Evolutionary conservation across 2,888 invertebrate genomes (phyloP).

Genomic region (Nomada flava): DNA sequence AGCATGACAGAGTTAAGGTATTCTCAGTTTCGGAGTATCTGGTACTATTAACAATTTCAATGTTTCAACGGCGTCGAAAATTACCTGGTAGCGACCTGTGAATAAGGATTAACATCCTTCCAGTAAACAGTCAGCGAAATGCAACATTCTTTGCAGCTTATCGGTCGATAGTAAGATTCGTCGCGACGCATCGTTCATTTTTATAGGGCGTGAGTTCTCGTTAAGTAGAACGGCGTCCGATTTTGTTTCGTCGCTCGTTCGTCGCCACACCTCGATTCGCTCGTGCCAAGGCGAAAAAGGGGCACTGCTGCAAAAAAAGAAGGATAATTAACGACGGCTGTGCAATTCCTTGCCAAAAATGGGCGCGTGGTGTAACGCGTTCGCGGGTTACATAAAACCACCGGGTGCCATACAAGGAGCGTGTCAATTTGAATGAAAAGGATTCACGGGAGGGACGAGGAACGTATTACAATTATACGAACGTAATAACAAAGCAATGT

Average conservation of each 20-base stretch:
- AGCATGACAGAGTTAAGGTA: too few species aligned
- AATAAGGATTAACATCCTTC: too few species aligned
- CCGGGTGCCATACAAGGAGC: slow-evolving; percentile 71
- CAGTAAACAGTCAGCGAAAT: too few species aligned
- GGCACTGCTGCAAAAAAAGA: slow-evolving; percentile 34
- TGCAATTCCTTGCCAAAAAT: slow-evolving; percentile 63
- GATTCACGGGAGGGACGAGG: slow-evolving; percentile 8
- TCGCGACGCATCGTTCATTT: slow-evolving; percentile 11
- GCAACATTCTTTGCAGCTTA: not conserved
- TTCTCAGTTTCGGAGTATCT: too few species aligned
- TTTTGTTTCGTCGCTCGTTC: slow-evolving; percentile 16
- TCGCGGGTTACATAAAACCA: slow-evolving; percentile 64
- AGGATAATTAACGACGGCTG: slow-evolving; percentile 67
- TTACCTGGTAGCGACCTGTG: too few species aligned
- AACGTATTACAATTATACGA: slow-evolving; percentile 27
- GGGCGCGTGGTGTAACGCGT: slow-evolving; percentile 60
- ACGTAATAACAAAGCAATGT: slow-evolving; percentile 37
- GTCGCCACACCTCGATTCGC: slow-evolving; percentile 49
- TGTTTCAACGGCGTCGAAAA: too few species aligned
- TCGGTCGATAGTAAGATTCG: slow-evolving; percentile 1
- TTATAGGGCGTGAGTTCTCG: slow-evolving; percentile 23
- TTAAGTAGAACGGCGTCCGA: slow-evolving; percentile 36
- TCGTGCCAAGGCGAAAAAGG: slow-evolving; percentile 28
- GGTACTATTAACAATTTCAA: too few species aligned
- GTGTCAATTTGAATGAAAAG: slow-evolving; percentile 70